These are phyloP conservation scores for Chironex yamaguchii DNA, from an alignment of 30 jellyfish, hydroid and myxozoan genomes.

Conservation along the genomic window DNA sequence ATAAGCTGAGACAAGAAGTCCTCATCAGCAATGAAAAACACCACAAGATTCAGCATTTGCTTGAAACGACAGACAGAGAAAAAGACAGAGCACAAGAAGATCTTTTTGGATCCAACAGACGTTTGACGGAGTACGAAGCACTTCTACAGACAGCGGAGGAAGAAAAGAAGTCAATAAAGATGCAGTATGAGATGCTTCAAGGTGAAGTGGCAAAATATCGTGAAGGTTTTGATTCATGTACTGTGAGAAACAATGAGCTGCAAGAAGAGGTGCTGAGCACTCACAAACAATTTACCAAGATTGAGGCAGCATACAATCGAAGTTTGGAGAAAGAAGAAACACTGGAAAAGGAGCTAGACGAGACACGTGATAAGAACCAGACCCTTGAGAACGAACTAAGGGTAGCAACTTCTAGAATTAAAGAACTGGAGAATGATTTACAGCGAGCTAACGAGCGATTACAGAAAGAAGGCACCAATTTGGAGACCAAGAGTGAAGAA, in stretches of 20 bases:
- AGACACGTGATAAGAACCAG: constrained; percentile 64
- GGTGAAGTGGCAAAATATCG: constrained; percentile 80
- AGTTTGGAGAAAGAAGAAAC: constrained; percentile 88
- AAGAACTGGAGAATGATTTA: constrained; percentile 72
- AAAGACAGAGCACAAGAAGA: constrained; percentile 87
- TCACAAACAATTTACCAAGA: constrained; percentile 93
- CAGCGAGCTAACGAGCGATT: constrained; percentile 71
- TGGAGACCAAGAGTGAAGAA: constrained; percentile 73
- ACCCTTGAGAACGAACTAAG: constrained; percentile 76
- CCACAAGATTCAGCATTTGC: constrained; percentile 67
- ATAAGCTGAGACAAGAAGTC: constrained; percentile 70
- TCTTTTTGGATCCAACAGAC: constrained; percentile 77
- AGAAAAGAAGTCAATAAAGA: constrained; percentile 82
- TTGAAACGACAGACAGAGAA: constrained; percentile 78
- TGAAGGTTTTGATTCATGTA: constrained; percentile 51
- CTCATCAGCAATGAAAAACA: constrained; percentile 68
- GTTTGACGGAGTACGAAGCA: constrained; percentile 85
- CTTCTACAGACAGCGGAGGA: constrained; percentile 87
- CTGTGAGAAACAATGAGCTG: constrained; percentile 74
- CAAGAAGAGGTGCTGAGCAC: constrained; percentile 85
- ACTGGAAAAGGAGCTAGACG: constrained; percentile 88
- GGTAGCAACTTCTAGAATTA: constrained; percentile 44
- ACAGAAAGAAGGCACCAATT: constrained; percentile 62
- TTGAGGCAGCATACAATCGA: constrained; percentile 82
- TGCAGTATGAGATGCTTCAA: constrained; percentile 35